Percentiles rank a stretch among this genome's conserved stretches.
phyloP scores from a whole-genome alignment of 2,888 invertebrate genomes.

The Pheosia tremula region DNA sequence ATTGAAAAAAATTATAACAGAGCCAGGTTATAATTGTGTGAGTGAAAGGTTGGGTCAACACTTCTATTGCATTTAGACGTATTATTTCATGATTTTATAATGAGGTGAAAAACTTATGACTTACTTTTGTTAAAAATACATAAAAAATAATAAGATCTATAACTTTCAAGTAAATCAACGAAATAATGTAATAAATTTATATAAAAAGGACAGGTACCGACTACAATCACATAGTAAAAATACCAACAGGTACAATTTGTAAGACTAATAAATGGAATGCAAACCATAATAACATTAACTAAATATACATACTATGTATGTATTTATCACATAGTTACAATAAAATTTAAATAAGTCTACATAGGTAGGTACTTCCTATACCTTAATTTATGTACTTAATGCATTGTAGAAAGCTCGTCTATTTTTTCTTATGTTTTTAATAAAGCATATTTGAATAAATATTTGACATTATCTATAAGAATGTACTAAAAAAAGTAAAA shows the following conservation, averaged over 20 bases:
- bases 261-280: constrained; percentile 2
- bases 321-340: background rate
- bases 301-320: constrained; percentile 4
- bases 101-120: background rate
- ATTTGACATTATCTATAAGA: constrained; percentile 28
- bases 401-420: constrained; percentile 20
- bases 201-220: constrained; percentile 33
- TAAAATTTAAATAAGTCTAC: background rate
- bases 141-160: background rate
- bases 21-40: too few relatives aligned
- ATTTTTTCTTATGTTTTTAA: constrained; percentile 25
- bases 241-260: constrained; percentile 37
- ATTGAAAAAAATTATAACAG: too few relatives aligned
- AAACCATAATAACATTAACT: constrained; percentile 13
- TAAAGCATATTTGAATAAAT: constrained; percentile 32
- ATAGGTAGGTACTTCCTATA: background rate
- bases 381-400: constrained; percentile 1
- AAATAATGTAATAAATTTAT: constrained; percentile 36
- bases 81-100: background rate
- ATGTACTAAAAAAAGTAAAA: constrained; percentile 33
- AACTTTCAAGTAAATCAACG: constrained; percentile 19
- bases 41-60: too few relatives aligned
- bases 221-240: constrained; percentile 41
- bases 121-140: background rate
- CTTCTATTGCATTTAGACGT: background rate